phyloP scores from a whole-genome alignment of 2,888 invertebrate genomes.

The Aleiodes alternator region DNA sequence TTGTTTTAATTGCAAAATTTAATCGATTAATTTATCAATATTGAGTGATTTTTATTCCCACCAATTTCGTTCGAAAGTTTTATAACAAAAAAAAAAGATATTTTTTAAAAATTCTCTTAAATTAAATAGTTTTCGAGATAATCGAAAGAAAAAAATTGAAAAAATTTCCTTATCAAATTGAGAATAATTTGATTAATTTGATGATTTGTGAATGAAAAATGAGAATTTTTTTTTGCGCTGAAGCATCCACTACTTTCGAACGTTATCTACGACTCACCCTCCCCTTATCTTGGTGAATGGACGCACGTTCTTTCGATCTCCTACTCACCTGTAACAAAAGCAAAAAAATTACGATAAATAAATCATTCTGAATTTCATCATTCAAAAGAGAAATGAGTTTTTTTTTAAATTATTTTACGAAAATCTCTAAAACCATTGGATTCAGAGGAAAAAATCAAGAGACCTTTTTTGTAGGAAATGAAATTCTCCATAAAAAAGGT shows the following conservation, averaged over 20 bases:
- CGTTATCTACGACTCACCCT: conserved; percentile 65
- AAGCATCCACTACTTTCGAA: conserved; percentile 39
- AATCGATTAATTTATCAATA: no score
- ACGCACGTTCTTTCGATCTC: conserved; percentile 65
- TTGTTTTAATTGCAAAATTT: no score
- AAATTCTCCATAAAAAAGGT: no score
- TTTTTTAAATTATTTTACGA: no score
- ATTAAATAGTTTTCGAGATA: no score
- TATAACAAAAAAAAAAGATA: no score
- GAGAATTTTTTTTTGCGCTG: not conserved
- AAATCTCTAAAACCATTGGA: no score
- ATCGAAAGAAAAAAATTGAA: not conserved
- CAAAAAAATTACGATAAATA: conserved; percentile 45
- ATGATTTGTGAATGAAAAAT: not conserved
- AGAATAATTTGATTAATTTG: not conserved
- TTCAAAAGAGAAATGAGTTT: no score
- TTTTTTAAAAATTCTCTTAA: no score
- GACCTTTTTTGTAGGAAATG: no score
- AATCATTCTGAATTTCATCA: not conserved
- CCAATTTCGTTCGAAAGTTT: not conserved
- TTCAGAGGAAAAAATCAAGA: no score
- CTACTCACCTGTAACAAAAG: conserved; percentile 71
- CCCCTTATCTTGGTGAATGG: conserved; percentile 61
- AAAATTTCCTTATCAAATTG: not conserved
- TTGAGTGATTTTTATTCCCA: not conserved